Evolutionary conservation across 2,797 vertebrate species (phyloP).

Genomic region (Furcifer pardalis): DNA sequence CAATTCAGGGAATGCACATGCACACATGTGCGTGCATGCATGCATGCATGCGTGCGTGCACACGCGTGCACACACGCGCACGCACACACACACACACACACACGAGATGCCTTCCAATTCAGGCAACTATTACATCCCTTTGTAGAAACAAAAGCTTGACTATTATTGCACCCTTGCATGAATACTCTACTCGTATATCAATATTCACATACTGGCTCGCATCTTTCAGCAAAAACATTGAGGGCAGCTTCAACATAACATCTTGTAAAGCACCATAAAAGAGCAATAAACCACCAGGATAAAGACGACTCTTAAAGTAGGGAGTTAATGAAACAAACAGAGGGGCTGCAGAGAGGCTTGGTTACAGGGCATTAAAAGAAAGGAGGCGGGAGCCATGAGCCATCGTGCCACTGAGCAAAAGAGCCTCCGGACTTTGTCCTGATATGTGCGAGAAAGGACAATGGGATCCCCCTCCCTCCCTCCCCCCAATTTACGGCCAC

Average conservation of each 20-base stretch:
- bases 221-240: constrained; percentile 28
- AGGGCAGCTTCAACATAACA: constrained; percentile 29
- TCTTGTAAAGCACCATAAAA: constrained; percentile 38
- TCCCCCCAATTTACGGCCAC: not conserved
- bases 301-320: constrained; percentile 21
- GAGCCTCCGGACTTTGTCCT: not conserved
- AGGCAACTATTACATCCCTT: not conserved
- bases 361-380: not conserved
- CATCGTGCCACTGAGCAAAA: not conserved
- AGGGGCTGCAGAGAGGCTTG: not conserved
- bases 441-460: too few relatives aligned
- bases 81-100: too few relatives aligned
- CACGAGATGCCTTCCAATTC: not conserved
- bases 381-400: not conserved
- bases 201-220: constrained; percentile 9
- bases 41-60: too few relatives aligned
- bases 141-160: constrained; percentile 10
- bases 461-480: not conserved
- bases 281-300: constrained; percentile 37
- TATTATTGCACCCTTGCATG: constrained; percentile 7
- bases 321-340: constrained; percentile 41
- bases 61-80: too few relatives aligned
- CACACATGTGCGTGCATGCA: too few relatives aligned
- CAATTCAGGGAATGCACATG: too few relatives aligned
- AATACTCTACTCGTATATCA: constrained; percentile 26